Percentiles rank a stretch among this genome's conserved stretches.
phyloP scores from a whole-genome alignment of 1,140 invertebrate genomes.

The Calephelis virginiensis region DNA sequence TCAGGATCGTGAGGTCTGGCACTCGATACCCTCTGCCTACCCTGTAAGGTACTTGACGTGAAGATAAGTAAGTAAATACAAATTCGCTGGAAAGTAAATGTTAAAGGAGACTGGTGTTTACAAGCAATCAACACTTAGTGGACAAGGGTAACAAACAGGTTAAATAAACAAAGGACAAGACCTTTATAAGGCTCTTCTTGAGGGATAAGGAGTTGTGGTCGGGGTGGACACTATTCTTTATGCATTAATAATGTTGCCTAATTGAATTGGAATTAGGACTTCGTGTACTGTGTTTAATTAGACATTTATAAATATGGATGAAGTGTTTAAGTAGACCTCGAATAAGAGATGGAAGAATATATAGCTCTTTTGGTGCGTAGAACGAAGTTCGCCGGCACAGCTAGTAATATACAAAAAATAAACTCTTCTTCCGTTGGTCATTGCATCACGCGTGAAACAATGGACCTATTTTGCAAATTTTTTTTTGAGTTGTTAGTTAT shows the following conservation, averaged over 20 bases:
- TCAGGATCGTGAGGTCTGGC: no score
- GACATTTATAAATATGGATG: constrained; percentile 31
- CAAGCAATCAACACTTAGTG: constrained; percentile 72
- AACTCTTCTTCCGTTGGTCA: no score
- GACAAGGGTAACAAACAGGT: constrained; percentile 64
- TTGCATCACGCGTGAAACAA: no score
- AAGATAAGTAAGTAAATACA: constrained; percentile 27
- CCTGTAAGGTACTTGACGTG: no score
- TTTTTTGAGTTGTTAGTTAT: no score
- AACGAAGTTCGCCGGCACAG: no score
- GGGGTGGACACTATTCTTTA: constrained; percentile 55
- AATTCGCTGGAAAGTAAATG: constrained; percentile 52
- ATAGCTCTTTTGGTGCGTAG: no score
- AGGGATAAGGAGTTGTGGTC: constrained; percentile 62
- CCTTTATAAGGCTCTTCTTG: constrained; percentile 59
- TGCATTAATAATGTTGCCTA: constrained; percentile 69
- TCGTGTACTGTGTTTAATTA: constrained; percentile 47
- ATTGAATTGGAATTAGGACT: constrained; percentile 64
- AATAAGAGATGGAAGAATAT: no score
- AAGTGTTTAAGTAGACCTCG: no score
- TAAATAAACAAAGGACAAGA: constrained; percentile 70
- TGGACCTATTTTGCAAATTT: no score
- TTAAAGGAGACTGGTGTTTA: constrained; percentile 57
- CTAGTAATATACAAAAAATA: no score
- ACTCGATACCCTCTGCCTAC: no score